These are phyloP conservation scores for Lathronympha strigana DNA, from an alignment of 2,888 invertebrate species.

Conservation along the genomic window DNA sequence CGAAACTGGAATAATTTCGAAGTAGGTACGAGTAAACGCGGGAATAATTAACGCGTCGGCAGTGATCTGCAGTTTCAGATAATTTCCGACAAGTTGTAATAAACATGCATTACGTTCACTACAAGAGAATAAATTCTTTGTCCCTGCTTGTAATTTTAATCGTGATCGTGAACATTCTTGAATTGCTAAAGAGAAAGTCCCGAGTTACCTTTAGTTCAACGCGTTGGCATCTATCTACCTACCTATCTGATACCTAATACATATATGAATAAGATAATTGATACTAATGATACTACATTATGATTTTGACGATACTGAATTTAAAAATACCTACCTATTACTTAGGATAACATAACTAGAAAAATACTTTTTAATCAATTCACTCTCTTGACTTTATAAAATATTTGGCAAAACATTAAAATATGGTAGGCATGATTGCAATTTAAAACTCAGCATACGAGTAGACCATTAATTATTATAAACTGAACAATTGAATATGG, in stretches of 20 bases:
- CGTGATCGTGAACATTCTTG: slow-evolving; percentile 45
- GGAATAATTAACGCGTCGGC: slow-evolving; percentile 40
- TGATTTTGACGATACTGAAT: no score
- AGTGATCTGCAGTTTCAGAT: slow-evolving; percentile 55
- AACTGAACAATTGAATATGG: no score
- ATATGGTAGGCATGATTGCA: no score
- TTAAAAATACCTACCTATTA: no score
- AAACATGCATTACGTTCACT: slow-evolving; percentile 49
- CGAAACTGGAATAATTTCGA: slow-evolving; percentile 13
- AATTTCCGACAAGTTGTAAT: slow-evolving; percentile 50
- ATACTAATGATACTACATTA: no score
- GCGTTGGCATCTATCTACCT: slow-evolving; percentile 23
- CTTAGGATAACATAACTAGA: no score
- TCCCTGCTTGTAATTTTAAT: slow-evolving; percentile 46
- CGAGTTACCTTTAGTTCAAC: slow-evolving; percentile 36
- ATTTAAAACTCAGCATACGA: no score
- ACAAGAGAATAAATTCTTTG: slow-evolving; percentile 49
- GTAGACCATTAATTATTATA: no score
- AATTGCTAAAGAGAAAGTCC: slow-evolving; percentile 44
- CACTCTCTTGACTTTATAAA: no score
- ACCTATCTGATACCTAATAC: slow-evolving; percentile 1
- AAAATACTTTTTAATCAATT: no score
- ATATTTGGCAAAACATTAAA: no score
- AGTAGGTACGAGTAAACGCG: slow-evolving; percentile 6
- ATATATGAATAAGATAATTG: background rate